Percentiles rank a stretch among this genome's conserved stretches.
Evolutionary conservation across 2,888 invertebrate species (phyloP).

Genomic region (Synanthedon formicaeformis): DNA sequence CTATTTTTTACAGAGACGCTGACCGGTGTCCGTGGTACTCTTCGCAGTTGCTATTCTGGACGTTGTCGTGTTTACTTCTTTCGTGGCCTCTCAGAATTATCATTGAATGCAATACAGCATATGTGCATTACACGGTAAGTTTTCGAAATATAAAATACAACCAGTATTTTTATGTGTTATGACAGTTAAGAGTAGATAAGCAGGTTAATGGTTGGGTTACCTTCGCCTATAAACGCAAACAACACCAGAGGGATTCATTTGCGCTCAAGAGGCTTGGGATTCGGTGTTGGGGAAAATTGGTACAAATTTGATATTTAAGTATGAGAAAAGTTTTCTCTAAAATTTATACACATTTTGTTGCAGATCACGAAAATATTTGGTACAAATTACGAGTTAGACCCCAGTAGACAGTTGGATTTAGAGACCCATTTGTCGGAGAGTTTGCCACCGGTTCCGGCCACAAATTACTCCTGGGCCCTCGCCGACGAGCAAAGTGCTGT

Average conservation of each 20-base stretch:
- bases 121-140: constrained; percentile 82
- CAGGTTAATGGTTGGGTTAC: too few relatives aligned
- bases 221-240: too few relatives aligned
- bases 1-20: constrained; percentile 43
- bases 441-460: constrained; percentile 51
- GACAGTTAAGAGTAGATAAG: too few relatives aligned
- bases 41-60: constrained; percentile 80
- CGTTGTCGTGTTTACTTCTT: constrained; percentile 76
- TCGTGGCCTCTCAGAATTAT: constrained; percentile 87
- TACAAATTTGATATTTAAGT: background rate
- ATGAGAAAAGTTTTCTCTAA: background rate
- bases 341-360: constrained; percentile 8
- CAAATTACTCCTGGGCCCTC: constrained; percentile 54
- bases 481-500: constrained; percentile 66
- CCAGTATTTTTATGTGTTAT: too few relatives aligned
- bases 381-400: constrained; percentile 74
- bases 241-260: too few relatives aligned
- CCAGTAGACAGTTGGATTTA: constrained; percentile 55
- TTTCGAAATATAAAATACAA: background rate
- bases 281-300: background rate
- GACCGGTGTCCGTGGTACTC: constrained; percentile 75
- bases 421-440: constrained; percentile 61
- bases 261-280: too few relatives aligned
- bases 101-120: constrained; percentile 84
- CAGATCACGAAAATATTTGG: constrained; percentile 84